Base-by-base conservation (phyloP, 1,140 invertebrate genomes). In the Papilio aristodemus region DNA sequence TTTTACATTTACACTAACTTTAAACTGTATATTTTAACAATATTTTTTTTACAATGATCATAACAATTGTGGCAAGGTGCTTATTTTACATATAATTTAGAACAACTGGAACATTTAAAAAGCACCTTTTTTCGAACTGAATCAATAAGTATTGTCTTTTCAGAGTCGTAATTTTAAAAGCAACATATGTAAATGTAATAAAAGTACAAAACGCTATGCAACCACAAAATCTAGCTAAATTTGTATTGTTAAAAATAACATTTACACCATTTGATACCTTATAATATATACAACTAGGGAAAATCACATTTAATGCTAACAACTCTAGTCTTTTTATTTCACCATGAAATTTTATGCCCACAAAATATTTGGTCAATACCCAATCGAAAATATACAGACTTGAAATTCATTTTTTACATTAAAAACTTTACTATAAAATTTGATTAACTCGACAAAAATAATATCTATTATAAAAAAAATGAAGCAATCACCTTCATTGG, bases 121-220 rank as follows among this genome's bases (percentile, higher is more conserved):
- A 68, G 69, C 67, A 74, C 72, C 62, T 54, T 70, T n/a, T 71
- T 43, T 43, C 60, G 39, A 64, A 54, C 46, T 25, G 46, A 64
- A 46, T 43, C 22, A 43, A 41, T 32, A 64, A 25, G 62, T 64
- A 64, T 64, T 64, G 62, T 64, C 38, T 25, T 64, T 43, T 64
- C 19, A 64, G 62, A 62, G 59, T 62, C 19, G n/a, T 54, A 54
- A 38, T 73, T 32, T 73, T 76, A 80, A 77, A 84, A 84, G 75
- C 79, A 72, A 76, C 67, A 69, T 71, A 71, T 69, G 70, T 77
- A 73, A 76, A 76, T 72, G 74, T 80, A 80, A 80, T 79, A 85
- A 83, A 84, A 84, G 82, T 90, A 90, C 79, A 90, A 90, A 90
- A 90, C 86, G 84, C 82, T 87, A 86, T 80, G 88, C 86, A 84